Base-by-base conservation (phyloP, 2,888 invertebrate genomes). In the Carterocephalus palaemon region DNA sequence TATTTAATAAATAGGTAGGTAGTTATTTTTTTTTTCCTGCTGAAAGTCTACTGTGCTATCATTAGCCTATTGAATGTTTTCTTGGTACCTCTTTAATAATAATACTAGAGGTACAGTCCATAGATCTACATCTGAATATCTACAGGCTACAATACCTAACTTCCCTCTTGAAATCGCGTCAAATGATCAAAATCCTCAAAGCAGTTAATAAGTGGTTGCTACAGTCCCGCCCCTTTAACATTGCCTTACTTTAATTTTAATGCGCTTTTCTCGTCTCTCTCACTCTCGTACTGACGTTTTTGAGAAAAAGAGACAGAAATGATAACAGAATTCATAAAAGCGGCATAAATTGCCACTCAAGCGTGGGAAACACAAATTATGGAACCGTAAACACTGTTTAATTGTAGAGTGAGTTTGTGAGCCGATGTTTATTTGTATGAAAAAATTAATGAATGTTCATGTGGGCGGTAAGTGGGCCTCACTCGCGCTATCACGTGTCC, bases 141-240 rank as follows among this genome's bases (percentile, higher is more conserved):
- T n/a, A n/a, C n/a, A n/a, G n/a, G n/a, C n/a, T n/a, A n/a, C n/a
- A n/a, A n/a, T n/a, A n/a, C n/a, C n/a, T 15, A 15, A 28, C 28
- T 13, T 15, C 28, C 8, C n/a, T 10, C n/a, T 7, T 28, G 19
- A 76, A 70, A 76, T 69, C 54, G 59, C 64, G 64, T 56, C 62
- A 56, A 76, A 67, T 77, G 62, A 73, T 77, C 75, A 75, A 72
- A 77, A 75, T 66, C 68, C 67, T 60, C 58, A 64, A 74, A 78
- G 75, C 70, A 72, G 63, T 70, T 83, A 83, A 83, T 84, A 64
- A 82, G 70, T 58, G 73, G 82, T 72, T 82, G 62, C 63, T 53
- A 53, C 50, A 50, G 69, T 75, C 76, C 78, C 83, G 70, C 83
- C 84, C 74, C 59, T 55, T 71, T 74, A 78, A 74, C 76, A 68